Conservation (phyloP, 37 sponge, comb jelly and placozoan genomes). For the Theonella swinhoei region DNA sequence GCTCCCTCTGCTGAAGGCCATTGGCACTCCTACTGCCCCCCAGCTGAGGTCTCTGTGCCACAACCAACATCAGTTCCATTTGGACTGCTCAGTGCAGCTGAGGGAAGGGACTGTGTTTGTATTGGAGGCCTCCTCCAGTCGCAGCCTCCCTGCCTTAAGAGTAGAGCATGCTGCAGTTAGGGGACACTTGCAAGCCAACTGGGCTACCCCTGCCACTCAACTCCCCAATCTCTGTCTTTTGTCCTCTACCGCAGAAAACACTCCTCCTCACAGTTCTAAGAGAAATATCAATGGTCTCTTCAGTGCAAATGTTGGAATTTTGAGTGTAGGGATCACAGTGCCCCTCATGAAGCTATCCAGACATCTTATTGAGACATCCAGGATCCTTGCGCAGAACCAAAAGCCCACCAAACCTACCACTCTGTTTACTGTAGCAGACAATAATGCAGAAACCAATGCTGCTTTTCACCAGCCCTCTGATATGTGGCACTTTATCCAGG, state of each 20-base stretch:
- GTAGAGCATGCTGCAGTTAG: neutral
- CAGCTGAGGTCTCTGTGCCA: constrained; percentile 15
- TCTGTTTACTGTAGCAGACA: neutral
- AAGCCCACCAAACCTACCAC: neutral
- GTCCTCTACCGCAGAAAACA: neutral
- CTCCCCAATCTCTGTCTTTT: neutral
- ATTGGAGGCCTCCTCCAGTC: neutral
- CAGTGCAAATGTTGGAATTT: constrained; percentile 6
- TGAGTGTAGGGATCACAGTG: neutral
- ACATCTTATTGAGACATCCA: constrained; percentile 38
- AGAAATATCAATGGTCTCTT: constrained; percentile 26
- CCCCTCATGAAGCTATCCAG: constrained; percentile 44
- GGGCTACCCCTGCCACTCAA: neutral
- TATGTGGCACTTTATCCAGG: constrained; percentile 8
- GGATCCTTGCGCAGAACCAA: neutral
- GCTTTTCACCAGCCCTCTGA: neutral
- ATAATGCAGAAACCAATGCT: neutral
- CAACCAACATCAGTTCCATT: constrained; percentile 15
- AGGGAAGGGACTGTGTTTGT: constrained; percentile 40
- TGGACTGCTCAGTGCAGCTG: constrained; percentile 28
- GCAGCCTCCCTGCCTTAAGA: neutral
- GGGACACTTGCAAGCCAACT: neutral
- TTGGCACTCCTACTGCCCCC: constrained; percentile 2
- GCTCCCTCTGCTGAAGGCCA: constrained; percentile 23
- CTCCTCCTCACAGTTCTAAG: neutral